These are phyloP conservation scores for Crypturellus undulatus DNA, from an alignment of 2,113 vertebrate genomes.

Conservation along the genomic window DNA sequence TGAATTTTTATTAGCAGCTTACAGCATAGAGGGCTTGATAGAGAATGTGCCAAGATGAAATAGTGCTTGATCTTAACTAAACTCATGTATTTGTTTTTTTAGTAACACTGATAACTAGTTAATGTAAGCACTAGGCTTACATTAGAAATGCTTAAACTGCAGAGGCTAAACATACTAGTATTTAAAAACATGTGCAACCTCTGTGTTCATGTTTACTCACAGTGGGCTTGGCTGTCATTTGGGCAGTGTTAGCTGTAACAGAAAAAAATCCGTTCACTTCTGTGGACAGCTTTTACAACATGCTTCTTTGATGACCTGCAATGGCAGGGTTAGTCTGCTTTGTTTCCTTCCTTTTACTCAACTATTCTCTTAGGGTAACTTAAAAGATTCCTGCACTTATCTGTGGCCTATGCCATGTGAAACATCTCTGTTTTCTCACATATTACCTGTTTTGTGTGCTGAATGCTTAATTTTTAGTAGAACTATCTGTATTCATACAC, in stretches of 20 bases:
- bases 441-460: neutral
- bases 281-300: neutral
- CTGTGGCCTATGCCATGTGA: neutral
- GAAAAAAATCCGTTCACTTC: neutral
- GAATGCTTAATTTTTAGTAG: neutral
- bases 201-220: neutral
- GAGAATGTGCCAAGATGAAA: neutral
- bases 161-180: neutral
- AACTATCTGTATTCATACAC: neutral
- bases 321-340: neutral
- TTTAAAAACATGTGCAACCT: neutral
- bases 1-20: neutral
- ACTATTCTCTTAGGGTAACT: neutral
- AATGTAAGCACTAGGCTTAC: neutral
- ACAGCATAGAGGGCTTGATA: neutral
- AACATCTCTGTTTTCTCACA: neutral
- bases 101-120: neutral
- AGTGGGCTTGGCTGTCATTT: neutral
- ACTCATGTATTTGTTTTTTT: neutral
- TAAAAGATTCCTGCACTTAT: too few species aligned
- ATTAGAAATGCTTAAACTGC: neutral
- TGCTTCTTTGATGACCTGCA: neutral
- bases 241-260: neutral
- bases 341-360: neutral
- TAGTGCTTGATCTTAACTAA: neutral